Conservation (phyloP, 2,113 vertebrate genomes). For the Lanius collurio region DNA sequence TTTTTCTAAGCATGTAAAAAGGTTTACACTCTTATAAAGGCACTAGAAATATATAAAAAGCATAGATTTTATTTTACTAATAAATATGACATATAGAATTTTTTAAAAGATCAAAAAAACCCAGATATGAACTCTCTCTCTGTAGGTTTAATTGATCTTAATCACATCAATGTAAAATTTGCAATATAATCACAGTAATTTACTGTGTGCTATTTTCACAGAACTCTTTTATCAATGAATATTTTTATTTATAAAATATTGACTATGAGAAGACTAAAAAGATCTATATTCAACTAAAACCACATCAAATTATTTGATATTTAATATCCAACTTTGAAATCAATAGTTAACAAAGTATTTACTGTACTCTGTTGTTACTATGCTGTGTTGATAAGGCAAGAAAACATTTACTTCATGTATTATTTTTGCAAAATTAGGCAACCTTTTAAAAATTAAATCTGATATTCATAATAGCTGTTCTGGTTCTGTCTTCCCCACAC, state of each 20-base stretch:
- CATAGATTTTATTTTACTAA: not conserved
- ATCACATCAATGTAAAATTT: not conserved
- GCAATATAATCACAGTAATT: not conserved
- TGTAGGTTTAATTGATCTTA: not conserved
- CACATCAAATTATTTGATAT: not conserved
- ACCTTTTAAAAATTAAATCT: not conserved
- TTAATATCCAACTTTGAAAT: not conserved
- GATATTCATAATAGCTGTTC: not conserved
- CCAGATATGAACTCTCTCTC: not conserved
- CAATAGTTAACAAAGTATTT: not conserved
- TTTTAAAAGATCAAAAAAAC: not conserved
- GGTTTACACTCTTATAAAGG: not conserved
- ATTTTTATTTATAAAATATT: not conserved
- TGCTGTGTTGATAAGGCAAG: not conserved
- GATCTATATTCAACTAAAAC: not conserved
- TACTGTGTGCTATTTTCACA: not conserved
- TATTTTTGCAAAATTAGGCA: not conserved
- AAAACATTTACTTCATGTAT: not conserved
- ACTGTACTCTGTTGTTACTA: not conserved
- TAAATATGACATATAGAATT: not conserved
- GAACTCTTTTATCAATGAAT: not conserved
- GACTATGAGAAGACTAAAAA: not conserved
- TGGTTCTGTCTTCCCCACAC: not conserved
- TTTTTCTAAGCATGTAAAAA: not conserved
- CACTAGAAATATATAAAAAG: not conserved